Evolutionary conservation across 1,140 invertebrate genomes (phyloP).

Genomic region (Rhyzopertha dominica): DNA sequence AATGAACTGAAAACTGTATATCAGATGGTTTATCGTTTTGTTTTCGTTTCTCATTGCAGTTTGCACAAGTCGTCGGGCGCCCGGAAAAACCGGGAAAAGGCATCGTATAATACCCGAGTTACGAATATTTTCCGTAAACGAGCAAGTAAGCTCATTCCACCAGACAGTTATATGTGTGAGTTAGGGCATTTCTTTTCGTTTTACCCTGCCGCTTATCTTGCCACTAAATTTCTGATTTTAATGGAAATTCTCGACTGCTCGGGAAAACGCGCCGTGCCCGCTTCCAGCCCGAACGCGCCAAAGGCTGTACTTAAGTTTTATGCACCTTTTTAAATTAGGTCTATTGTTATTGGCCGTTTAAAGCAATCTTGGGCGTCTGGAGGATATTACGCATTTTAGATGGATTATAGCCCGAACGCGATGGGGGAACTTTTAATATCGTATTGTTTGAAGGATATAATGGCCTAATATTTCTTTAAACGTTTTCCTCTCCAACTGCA

Average conservation of each 20-base stretch:
- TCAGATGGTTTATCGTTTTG: slow-evolving; percentile 40
- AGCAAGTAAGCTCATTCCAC: slow-evolving; percentile 39
- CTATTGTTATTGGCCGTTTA: slow-evolving; percentile 39
- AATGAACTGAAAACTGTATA: slow-evolving; percentile 38
- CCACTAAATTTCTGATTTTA: slow-evolving; percentile 44
- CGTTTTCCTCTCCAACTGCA: too few relatives aligned
- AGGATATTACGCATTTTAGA: slow-evolving; percentile 34
- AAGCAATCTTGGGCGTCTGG: slow-evolving; percentile 35
- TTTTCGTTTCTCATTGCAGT: slow-evolving; percentile 38
- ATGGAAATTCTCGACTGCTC: too few relatives aligned
- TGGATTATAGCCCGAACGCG: slow-evolving; percentile 30
- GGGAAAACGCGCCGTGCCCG: slow-evolving; percentile 21
- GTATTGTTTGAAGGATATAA: too few relatives aligned
- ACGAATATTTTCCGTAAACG: slow-evolving; percentile 36
- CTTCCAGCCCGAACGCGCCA: too few relatives aligned
- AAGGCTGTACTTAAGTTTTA: slow-evolving; percentile 36
- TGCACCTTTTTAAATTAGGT: slow-evolving; percentile 38
- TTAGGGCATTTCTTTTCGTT: slow-evolving; percentile 43
- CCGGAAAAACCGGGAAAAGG: slow-evolving; percentile 29
- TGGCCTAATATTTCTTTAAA: too few relatives aligned
- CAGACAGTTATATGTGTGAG: slow-evolving; percentile 43
- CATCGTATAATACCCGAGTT: slow-evolving; percentile 37
- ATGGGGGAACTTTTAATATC: too few relatives aligned
- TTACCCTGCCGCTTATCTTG: slow-evolving; percentile 42
- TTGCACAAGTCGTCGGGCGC: slow-evolving; percentile 30